phyloP scores from a whole-genome alignment of 2,888 invertebrate species.

The Brachycybe producta region DNA sequence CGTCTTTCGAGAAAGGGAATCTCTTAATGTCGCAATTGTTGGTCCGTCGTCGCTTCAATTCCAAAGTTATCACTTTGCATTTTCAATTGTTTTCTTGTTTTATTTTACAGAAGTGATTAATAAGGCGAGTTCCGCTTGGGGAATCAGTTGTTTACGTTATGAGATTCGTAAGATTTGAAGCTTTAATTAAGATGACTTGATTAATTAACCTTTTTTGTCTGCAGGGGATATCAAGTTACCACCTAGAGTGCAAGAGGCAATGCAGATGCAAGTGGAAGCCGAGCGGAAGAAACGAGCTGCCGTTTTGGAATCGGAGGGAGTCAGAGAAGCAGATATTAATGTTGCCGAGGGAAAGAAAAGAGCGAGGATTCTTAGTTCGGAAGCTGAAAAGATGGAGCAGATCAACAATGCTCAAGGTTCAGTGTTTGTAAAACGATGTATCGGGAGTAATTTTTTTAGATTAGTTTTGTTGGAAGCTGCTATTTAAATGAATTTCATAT shows the following conservation, averaged over 20 bases:
- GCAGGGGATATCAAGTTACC: conserved; percentile 81
- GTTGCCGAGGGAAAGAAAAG: conserved; percentile 92
- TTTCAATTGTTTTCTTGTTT: too few relatives aligned
- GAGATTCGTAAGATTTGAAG: conserved; percentile 61
- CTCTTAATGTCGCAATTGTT: conserved; percentile 85
- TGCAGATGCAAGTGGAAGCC: conserved; percentile 99
- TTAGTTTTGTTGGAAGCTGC: conserved; percentile 9
- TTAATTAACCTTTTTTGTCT: conserved; percentile 17
- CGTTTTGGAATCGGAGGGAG: conserved; percentile 91
- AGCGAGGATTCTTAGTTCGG: conserved; percentile 82
- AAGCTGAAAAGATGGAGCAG: conserved; percentile 86
- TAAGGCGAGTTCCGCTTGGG: conserved; percentile 97
- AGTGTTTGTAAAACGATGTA: too few relatives aligned
- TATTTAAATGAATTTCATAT: neutral
- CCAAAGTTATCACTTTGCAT: neutral
- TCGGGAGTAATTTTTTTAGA: too few relatives aligned
- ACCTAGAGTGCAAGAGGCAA: conserved; percentile 85
- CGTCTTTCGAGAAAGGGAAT: conserved; percentile 92
- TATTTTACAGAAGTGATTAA: conserved; percentile 74
- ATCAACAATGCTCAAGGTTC: conserved; percentile 79
- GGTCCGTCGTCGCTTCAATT: conserved; percentile 26
- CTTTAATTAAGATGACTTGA: neutral
- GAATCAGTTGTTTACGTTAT: conserved; percentile 87
- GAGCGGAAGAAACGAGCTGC: conserved; percentile 92
- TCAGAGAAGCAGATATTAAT: conserved; percentile 65